phyloP scores from a whole-genome alignment of 2,113 vertebrate species.

The Panthera tigris region DNA sequence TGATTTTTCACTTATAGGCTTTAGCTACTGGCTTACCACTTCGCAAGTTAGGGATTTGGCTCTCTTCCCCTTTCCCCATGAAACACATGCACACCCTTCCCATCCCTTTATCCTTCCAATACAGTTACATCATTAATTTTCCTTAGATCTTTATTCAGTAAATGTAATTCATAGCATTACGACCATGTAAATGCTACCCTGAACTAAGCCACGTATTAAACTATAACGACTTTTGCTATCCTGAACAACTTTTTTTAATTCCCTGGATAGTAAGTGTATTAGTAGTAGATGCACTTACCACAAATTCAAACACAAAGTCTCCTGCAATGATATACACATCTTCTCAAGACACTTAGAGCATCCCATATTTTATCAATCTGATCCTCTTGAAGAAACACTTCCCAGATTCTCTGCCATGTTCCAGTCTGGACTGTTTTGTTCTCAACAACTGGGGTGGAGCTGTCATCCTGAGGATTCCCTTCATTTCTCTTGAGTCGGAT shows the following conservation, averaged over 20 bases:
- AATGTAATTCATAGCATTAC: not conserved
- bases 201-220: not conserved
- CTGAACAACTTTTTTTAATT: not conserved
- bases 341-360: not conserved
- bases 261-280: not conserved
- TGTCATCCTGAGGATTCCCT: not conserved
- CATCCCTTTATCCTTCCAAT: not conserved
- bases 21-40: not conserved
- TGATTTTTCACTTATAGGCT: not conserved
- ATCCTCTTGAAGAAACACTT: not conserved
- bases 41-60: not conserved
- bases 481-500: not conserved
- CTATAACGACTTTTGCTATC: not conserved
- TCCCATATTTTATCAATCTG: not conserved
- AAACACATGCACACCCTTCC: not conserved
- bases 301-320: slow-evolving; percentile 7
- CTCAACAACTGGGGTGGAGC: not conserved
- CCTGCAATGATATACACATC: not conserved
- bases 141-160: not conserved
- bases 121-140: not conserved
- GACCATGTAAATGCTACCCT: not conserved
- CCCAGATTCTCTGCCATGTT: not conserved
- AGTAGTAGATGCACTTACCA: not conserved
- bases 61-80: not conserved
- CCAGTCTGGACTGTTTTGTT: not conserved